phyloP scores from a whole-genome alignment of 2,888 invertebrate genomes.

The Bombylius major region DNA sequence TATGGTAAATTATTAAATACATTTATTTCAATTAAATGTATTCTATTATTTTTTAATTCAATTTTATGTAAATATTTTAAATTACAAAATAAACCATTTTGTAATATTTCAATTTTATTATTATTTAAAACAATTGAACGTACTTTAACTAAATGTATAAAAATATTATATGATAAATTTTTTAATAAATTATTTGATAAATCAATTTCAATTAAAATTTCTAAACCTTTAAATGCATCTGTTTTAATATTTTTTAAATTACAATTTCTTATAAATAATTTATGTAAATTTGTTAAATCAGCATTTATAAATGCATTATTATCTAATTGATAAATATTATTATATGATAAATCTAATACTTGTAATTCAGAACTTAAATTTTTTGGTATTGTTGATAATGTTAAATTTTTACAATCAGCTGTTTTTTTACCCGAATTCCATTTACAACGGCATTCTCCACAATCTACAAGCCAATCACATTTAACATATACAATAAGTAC shows the following conservation, averaged over 20 bases:
- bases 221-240: slow-evolving; percentile 58
- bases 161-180: slow-evolving; percentile 52
- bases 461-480: slow-evolving; percentile 31
- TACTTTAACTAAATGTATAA: slow-evolving; percentile 55
- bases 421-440: slow-evolving; percentile 77
- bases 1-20: slow-evolving; percentile 59
- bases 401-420: slow-evolving; percentile 61
- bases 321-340: slow-evolving; percentile 50
- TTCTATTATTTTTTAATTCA: slow-evolving; percentile 59
- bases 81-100: slow-evolving; percentile 60
- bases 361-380: slow-evolving; percentile 58
- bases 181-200: slow-evolving; percentile 58
- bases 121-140: slow-evolving; percentile 58
- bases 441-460: slow-evolving; percentile 56
- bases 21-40: slow-evolving; percentile 52
- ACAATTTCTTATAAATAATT: slow-evolving; percentile 60
- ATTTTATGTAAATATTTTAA: slow-evolving; percentile 62
- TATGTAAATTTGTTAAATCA: slow-evolving; percentile 65
- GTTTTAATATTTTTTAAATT: slow-evolving; percentile 54
- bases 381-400: slow-evolving; percentile 54
- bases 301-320: slow-evolving; percentile 55
- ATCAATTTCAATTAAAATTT: slow-evolving; percentile 69
- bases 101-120: slow-evolving; percentile 58
- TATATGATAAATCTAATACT: slow-evolving; percentile 57
- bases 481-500: slow-evolving; percentile 15